Evolutionary conservation across 2,888 invertebrate species (phyloP).

Genomic region (Erebia ligea): DNA sequence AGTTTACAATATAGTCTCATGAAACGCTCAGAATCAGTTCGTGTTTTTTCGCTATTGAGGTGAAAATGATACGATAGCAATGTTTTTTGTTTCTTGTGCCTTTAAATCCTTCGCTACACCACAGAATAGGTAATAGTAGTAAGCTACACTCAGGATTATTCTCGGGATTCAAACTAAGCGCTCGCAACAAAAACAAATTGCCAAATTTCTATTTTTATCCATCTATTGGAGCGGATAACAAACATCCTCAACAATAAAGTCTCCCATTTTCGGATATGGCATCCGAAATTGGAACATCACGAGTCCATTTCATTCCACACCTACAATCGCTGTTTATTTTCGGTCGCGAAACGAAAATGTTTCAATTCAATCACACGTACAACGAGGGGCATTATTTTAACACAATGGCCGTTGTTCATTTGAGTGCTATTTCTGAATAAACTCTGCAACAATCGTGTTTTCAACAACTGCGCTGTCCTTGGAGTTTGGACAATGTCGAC

Average conservation of each 20-base stretch:
- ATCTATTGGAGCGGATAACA: neutral
- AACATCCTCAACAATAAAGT: neutral
- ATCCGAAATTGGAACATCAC: constrained; percentile 10
- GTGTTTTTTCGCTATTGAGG: no score
- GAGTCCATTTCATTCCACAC: neutral
- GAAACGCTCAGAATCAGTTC: no score
- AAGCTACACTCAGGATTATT: no score
- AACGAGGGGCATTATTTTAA: constrained; percentile 25
- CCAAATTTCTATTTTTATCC: no score
- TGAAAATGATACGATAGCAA: no score
- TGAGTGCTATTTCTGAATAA: constrained; percentile 30
- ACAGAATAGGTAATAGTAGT: no score
- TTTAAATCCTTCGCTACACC: no score
- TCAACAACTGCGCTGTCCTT: constrained; percentile 5
- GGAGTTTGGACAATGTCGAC: constrained; percentile 15
- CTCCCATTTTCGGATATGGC: constrained; percentile 3
- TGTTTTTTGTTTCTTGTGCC: no score
- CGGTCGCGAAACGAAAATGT: constrained; percentile 22
- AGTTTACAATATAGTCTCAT: no score
- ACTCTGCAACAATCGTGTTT: constrained; percentile 25
- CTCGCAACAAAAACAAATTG: no score
- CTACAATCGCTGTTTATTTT: constrained; percentile 25
- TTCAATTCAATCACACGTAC: constrained; percentile 30
- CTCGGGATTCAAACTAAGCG: no score
- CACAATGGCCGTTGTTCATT: constrained; percentile 31